Evolutionary conservation across 2,113 vertebrate species (phyloP).

Genomic region (Athene cunicularia): DNA sequence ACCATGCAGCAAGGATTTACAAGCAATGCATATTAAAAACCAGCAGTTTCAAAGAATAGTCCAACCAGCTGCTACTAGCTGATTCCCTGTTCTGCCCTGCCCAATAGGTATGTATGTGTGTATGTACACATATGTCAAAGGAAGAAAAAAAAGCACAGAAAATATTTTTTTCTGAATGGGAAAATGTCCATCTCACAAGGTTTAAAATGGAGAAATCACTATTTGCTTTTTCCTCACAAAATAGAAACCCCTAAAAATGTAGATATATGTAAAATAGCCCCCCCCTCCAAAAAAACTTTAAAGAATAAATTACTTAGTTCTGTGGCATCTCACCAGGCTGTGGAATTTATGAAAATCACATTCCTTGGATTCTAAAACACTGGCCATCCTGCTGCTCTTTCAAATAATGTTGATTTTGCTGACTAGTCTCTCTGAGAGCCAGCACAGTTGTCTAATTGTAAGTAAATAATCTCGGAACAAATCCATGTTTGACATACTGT

Average conservation of each 20-base stretch:
- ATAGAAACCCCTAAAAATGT: slow-evolving; percentile 27
- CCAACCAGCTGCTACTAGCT: neutral
- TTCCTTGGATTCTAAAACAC: slow-evolving; percentile 72
- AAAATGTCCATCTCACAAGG: neutral
- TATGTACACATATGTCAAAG: neutral
- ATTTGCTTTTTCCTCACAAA: slow-evolving; percentile 21
- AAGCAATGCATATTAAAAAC: neutral
- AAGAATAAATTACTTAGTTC: slow-evolving; percentile 60
- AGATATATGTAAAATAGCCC: neutral
- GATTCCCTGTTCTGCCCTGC: neutral
- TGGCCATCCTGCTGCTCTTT: slow-evolving; percentile 64
- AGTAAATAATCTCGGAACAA: slow-evolving; percentile 77
- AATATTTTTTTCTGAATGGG: neutral
- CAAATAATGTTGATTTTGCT: slow-evolving; percentile 73
- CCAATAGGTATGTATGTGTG: neutral
- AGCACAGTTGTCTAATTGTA: slow-evolving; percentile 73
- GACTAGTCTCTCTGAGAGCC: slow-evolving; percentile 53
- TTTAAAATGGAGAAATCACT: neutral
- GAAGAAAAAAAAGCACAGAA: neutral
- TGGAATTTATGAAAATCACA: slow-evolving; percentile 74
- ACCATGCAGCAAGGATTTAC: neutral
- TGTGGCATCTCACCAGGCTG: slow-evolving; percentile 65
- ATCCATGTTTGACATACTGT: slow-evolving; percentile 71
- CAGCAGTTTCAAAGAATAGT: neutral
- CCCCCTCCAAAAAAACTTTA: neutral